phyloP scores from a whole-genome alignment of 2,113 vertebrate species.

The Podarcis raffonei region DNA sequence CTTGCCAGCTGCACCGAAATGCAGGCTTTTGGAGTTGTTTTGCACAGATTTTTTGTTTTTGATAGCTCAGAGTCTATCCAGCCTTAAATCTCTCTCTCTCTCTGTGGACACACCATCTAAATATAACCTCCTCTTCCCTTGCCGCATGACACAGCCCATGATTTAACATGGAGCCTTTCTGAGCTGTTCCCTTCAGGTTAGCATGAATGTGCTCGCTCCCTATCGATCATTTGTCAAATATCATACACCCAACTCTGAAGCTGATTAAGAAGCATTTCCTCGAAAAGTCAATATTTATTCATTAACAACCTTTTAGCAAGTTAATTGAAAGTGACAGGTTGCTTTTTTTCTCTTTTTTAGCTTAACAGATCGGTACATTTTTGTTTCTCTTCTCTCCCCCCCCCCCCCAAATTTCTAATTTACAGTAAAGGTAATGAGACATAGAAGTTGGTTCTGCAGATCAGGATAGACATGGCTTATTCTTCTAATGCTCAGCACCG shows the following conservation, averaged over 20 bases:
- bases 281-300: conserved; percentile 78
- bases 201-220: conserved; percentile 26
- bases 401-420: conserved; percentile 67
- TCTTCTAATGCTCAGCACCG: conserved; percentile 40
- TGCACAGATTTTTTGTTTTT: not conserved
- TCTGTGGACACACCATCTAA: not conserved
- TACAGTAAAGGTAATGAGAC: conserved; percentile 71
- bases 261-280: conserved; percentile 76
- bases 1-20: not conserved
- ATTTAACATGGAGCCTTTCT: conserved; percentile 10
- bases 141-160: accelerated
- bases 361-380: conserved; percentile 58
- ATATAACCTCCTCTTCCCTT: not conserved
- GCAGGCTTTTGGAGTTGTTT: not conserved
- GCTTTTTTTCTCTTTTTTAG: conserved; percentile 52
- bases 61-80: not conserved
- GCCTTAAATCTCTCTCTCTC: not conserved
- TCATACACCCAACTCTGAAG: conserved; percentile 64
- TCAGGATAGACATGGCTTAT: conserved; percentile 52
- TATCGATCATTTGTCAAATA: conserved; percentile 76
- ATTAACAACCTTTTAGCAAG: conserved; percentile 72
- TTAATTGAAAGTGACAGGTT: conserved; percentile 75
- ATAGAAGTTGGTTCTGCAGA: conserved; percentile 66
- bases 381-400: not conserved
- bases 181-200: conserved; percentile 57